These are phyloP conservation scores for Esox lucius DNA, from an alignment of 2,797 vertebrate genomes.

Conservation along the genomic window DNA sequence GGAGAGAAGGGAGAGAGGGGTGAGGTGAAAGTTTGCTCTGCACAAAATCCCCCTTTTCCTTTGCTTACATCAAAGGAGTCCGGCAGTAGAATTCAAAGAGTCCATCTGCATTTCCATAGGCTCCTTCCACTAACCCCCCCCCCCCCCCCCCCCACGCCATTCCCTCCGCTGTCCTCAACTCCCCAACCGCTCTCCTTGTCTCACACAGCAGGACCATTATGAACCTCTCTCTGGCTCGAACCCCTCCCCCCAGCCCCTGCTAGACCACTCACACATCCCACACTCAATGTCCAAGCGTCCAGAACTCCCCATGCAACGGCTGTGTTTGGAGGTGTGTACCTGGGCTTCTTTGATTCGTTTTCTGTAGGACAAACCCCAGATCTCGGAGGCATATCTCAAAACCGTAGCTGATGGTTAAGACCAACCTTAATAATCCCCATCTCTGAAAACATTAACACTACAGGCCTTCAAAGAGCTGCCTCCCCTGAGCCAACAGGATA, in stretches of 20 bases:
- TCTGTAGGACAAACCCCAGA: constrained; percentile 61
- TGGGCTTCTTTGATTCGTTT: constrained; percentile 17
- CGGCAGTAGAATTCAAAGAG: constrained; percentile 71
- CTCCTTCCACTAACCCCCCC: constrained; percentile 31
- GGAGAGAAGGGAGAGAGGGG: not conserved
- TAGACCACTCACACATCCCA: constrained; percentile 37
- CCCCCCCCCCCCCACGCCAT: constrained; percentile 37
- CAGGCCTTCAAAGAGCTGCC: constrained; percentile 42
- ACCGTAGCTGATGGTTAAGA: constrained; percentile 13
- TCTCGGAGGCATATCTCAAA: constrained; percentile 20
- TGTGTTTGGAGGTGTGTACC: constrained; percentile 5
- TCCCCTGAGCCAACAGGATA: constrained; percentile 13
- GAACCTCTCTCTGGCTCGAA: constrained; percentile 28
- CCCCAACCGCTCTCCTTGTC: constrained; percentile 51
- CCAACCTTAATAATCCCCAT: constrained; percentile 43
- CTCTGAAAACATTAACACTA: not conserved
- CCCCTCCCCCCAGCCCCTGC: constrained; percentile 44
- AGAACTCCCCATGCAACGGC: not conserved
- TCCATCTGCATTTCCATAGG: constrained; percentile 78
- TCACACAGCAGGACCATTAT: constrained; percentile 70
- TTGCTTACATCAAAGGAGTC: constrained; percentile 72
- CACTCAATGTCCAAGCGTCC: constrained; percentile 18
- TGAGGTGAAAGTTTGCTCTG: constrained; percentile 64
- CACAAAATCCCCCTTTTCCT: constrained; percentile 59
- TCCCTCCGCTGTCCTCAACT: constrained; percentile 13